A percentile compares a stretch with the other conserved stretches of the same genome.
Evolutionary conservation across 92 coral and sea anemone genomes (phyloP).

Genomic region (Anthopleura xanthogrammica): DNA sequence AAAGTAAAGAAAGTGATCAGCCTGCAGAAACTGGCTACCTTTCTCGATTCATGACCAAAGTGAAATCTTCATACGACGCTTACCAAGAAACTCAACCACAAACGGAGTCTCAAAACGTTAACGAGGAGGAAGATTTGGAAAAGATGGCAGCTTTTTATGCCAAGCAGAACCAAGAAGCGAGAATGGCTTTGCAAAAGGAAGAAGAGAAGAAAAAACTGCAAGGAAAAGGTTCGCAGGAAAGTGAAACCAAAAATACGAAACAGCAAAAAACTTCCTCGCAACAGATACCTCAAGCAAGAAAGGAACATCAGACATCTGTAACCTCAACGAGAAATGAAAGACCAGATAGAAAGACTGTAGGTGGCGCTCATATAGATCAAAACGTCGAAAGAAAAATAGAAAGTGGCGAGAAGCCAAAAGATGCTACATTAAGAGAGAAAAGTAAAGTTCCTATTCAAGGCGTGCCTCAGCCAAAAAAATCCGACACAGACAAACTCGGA

Average conservation of each 20-base stretch:
- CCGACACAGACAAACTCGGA: background rate
- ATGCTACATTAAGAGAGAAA: background rate
- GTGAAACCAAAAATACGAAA: background rate
- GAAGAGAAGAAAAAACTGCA: background rate
- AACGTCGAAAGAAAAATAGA: too few relatives aligned
- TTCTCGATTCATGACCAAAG: background rate
- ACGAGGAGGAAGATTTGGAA: slow-evolving; percentile 5
- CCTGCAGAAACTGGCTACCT: slow-evolving; percentile 6
- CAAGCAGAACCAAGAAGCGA: slow-evolving; percentile 20
- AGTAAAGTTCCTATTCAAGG: background rate
- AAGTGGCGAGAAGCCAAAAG: background rate
- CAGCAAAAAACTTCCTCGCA: background rate
- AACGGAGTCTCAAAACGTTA: background rate
- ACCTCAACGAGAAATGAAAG: background rate
- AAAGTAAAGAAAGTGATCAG: background rate
- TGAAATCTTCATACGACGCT: background rate
- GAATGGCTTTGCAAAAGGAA: slow-evolving; percentile 9
- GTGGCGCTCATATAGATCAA: background rate
- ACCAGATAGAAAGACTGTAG: background rate
- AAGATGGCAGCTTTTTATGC: slow-evolving; percentile 11
- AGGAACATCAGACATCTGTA: background rate
- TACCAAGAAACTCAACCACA: background rate
- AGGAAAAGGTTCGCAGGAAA: background rate
- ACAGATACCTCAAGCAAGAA: background rate
- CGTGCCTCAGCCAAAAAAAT: background rate